These are phyloP conservation scores for Dasypus novemcinctus DNA, from an alignment of 2,113 vertebrate species.

Conservation along the genomic window DNA sequence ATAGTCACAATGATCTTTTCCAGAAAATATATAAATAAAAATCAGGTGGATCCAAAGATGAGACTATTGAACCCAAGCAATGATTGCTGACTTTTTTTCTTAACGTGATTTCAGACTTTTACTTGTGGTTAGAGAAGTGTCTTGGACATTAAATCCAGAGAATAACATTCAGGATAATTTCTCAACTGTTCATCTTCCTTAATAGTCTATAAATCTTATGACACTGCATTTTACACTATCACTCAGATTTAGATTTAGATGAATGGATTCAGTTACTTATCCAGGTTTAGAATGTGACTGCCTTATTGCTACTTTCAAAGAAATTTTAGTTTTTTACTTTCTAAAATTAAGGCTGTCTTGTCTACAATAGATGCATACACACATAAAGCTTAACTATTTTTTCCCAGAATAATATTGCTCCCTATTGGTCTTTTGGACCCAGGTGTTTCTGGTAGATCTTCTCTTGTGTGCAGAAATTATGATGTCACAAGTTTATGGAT, in stretches of 20 bases:
- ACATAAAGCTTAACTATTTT: neutral
- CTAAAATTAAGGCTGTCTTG: neutral
- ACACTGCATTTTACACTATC: neutral
- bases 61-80: neutral
- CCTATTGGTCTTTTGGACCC: neutral
- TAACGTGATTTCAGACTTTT: conserved; percentile 5
- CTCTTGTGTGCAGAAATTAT: neutral
- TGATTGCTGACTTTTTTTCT: neutral
- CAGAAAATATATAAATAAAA: conserved; percentile 31
- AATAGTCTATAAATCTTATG: neutral
- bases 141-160: neutral
- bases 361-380: neutral
- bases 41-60: neutral
- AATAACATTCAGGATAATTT: neutral
- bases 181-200: neutral
- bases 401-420: neutral
- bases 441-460: neutral
- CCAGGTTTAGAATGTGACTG: neutral
- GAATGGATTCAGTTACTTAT: neutral
- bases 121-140: neutral
- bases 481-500: neutral
- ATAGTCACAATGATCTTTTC: neutral
- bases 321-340: conserved; percentile 5
- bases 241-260: neutral
- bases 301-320: neutral